phyloP scores from a whole-genome alignment of 2,888 invertebrate species.

The Drosophila paracracens region DNA sequence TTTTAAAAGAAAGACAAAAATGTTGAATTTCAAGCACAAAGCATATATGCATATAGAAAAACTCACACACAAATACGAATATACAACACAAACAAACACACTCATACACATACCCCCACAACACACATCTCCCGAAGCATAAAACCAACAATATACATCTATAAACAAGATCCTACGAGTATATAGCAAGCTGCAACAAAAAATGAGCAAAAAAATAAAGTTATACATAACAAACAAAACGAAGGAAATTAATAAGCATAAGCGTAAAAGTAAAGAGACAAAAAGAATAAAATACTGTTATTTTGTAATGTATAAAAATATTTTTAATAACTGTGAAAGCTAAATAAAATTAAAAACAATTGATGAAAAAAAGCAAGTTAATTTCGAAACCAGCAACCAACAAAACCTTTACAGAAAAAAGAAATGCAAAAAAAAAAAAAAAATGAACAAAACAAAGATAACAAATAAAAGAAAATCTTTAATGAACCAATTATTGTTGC shows the following conservation, averaged over 20 bases:
- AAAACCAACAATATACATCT: slow-evolving; percentile 40
- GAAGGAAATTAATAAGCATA: slow-evolving; percentile 72
- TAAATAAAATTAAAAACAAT: slow-evolving; percentile 84
- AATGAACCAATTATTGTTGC: slow-evolving; percentile 65
- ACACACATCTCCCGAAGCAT: slow-evolving; percentile 46
- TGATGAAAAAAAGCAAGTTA: slow-evolving; percentile 56
- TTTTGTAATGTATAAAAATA: slow-evolving; percentile 85
- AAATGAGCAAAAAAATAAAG: slow-evolving; percentile 64
- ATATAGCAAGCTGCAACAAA: slow-evolving; percentile 69
- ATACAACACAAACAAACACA: slow-evolving; percentile 8
- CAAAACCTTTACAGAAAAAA: slow-evolving; percentile 69
- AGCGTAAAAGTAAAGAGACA: slow-evolving; percentile 73
- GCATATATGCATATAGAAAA: slow-evolving; percentile 49
- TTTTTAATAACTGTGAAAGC: slow-evolving; percentile 85
- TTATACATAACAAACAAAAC: slow-evolving; percentile 47
- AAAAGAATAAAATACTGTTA: slow-evolving; percentile 83
- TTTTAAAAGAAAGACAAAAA: slow-evolving; percentile 36
- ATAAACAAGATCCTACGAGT: slow-evolving; percentile 61
- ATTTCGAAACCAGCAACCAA: slow-evolving; percentile 53
- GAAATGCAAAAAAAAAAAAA: slow-evolving; percentile 44
- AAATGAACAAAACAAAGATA: slow-evolving; percentile 44
- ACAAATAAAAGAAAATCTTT: slow-evolving; percentile 72
- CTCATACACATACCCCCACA: slow-evolving; percentile 29
- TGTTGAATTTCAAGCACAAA: slow-evolving; percentile 67
- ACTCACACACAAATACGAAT: slow-evolving; percentile 15